These are phyloP conservation scores for Idaea biselata DNA, from an alignment of 2,888 invertebrate genomes.

Conservation along the genomic window DNA sequence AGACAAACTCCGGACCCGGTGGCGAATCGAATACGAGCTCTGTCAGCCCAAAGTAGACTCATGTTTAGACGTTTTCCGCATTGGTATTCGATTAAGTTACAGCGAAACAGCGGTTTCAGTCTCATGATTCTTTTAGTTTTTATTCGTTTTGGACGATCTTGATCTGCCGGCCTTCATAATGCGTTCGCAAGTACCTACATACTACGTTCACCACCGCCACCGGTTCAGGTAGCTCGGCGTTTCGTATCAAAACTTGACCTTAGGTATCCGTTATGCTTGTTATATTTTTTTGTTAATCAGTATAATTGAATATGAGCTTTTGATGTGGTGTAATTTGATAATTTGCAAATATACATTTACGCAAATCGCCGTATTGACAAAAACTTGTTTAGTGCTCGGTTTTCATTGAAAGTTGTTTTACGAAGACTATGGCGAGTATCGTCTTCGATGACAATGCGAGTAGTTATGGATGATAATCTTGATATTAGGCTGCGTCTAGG, in stretches of 20 bases:
- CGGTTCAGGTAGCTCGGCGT: conserved; percentile 73
- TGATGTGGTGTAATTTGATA: conserved; percentile 73
- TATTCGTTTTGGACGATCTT: conserved; percentile 67
- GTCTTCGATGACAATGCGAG: conserved; percentile 32
- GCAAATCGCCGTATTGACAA: conserved; percentile 50
- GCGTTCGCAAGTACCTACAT: conserved; percentile 56
- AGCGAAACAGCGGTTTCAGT: conserved; percentile 60
- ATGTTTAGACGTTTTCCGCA: conserved; percentile 6
- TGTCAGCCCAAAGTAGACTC: conserved; percentile 11
- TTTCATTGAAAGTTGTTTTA: conserved; percentile 29
- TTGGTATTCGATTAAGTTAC: conserved; percentile 38
- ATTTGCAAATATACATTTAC: conserved; percentile 64
- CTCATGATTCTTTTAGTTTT: conserved; percentile 72
- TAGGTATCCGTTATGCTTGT: conserved; percentile 74
- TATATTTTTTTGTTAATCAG: conserved; percentile 65
- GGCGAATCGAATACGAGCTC: conserved; percentile 49
- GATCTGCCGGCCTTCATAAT: conserved; percentile 73
- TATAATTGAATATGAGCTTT: conserved; percentile 65
- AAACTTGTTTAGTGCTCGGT: conserved; percentile 56
- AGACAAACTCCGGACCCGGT: conserved; percentile 52
- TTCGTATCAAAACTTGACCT: conserved; percentile 71
- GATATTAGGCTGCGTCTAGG: conserved; percentile 54
- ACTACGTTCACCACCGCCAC: conserved; percentile 50
- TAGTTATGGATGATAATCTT: conserved; percentile 49
- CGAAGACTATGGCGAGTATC: background rate